These are phyloP conservation scores for Rissa tridactyla DNA, from an alignment of 2,113 vertebrate species.

Conservation along the genomic window DNA sequence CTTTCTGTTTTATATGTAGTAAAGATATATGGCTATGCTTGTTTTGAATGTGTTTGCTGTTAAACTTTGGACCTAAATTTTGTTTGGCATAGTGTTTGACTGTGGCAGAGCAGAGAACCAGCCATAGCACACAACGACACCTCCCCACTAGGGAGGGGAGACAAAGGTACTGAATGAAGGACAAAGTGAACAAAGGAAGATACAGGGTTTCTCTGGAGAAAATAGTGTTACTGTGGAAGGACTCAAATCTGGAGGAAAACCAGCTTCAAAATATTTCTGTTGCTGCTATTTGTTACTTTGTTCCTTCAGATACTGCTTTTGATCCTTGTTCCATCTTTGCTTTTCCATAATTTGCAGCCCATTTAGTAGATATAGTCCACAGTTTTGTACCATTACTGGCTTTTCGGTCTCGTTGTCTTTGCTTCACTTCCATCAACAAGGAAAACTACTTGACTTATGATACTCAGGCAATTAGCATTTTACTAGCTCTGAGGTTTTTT, in stretches of 20 bases:
- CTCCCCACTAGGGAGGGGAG: background rate
- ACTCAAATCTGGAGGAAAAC: background rate
- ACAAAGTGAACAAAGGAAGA: background rate
- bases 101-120: background rate
- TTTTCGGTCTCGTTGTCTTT: background rate
- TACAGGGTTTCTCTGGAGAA: background rate
- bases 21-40: background rate
- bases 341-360: background rate
- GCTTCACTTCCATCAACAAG: background rate
- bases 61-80: background rate
- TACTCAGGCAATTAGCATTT: fast-evolving
- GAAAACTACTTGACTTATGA: background rate
- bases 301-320: background rate
- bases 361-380: background rate
- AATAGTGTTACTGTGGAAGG: background rate
- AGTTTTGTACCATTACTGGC: background rate
- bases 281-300: background rate
- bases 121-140: background rate
- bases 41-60: background rate
- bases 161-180: background rate
- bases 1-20: background rate
- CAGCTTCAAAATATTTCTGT: background rate
- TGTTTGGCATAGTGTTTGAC: background rate
- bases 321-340: background rate
- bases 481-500: background rate